Evolutionary conservation across 2,113 vertebrate species (phyloP), one percentile per base, ranked within the genome.

Genomic region (Calidris pygmaea): DNA sequence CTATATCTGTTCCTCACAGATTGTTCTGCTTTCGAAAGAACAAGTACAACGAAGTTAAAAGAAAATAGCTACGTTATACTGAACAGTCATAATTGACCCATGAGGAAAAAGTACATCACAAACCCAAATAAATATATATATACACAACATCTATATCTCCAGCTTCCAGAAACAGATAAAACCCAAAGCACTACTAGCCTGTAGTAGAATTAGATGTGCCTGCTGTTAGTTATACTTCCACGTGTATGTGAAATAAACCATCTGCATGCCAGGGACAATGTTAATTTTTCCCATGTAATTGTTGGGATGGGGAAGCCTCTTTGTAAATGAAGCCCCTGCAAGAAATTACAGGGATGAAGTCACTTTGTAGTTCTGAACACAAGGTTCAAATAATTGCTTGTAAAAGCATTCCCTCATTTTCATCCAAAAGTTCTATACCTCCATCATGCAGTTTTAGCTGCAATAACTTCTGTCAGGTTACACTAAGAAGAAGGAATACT

Each of bases 371-470:
- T 45, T 62, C 26, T 43, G 32, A 85, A 53, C 4, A 45, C 6
- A 17, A 91, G 5, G 47, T 87, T 65, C 30, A 89, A 65, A 50
- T n/a, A 48, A 65, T 35, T 65, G 12, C 0, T 19, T 58, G 58
- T 43, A 94, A 76, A 93, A 91, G 14, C 30, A 83, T 45, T 58
- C 32, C 29, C 37, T 55, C 58, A 22, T 87, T 76, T 89, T 90
- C 30, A 62, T 9, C 10, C 56, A 19, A 3, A 87, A 70, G 29
- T 70, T 83, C 66, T 76, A 2, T 60, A 62, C 23, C 18, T 62
- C 30, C 22, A 66, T 37, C 32, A 12, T 18, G 71, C 18, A 77
- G 1, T 53, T 95, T 72, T 15, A 59, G n/a, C 62, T 27, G 32
- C 47, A 80, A 7, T 74, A 55, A 43, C 18, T 58, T 90, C 45